Base-by-base conservation (phyloP, 2,888 invertebrate genomes). In the Baronia brevicornis region DNA sequence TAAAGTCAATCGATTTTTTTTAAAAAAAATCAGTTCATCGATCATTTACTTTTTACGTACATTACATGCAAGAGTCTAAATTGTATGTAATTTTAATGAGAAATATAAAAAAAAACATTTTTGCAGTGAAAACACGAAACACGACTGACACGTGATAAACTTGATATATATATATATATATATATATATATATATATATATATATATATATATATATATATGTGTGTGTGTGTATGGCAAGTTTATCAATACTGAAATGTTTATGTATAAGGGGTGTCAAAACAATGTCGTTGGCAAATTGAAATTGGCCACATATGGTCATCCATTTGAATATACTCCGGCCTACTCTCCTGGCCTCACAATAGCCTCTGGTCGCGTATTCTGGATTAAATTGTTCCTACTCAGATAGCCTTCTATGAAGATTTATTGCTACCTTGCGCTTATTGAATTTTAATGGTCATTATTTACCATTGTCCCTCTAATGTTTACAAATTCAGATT, bases 191-290 rank as follows among this genome's bases (percentile, higher is more conserved):
- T n/a, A n/a, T n/a, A n/a, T n/a, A n/a, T n/a, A n/a, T n/a, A n/a
- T n/a, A n/a, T n/a, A n/a, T n/a, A n/a, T n/a, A n/a, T n/a, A n/a
- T n/a, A n/a, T n/a, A n/a, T n/a, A n/a, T n/a, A n/a, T n/a, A n/a
- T n/a, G n/a, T n/a, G n/a, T n/a, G n/a, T n/a, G n/a, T n/a, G n/a
- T n/a, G n/a, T n/a, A n/a, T n/a, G 15, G 22, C 14, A 30, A 19
- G 22, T 14, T 68, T 68, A 63, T 61, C 51, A 52, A 49, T 48
- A 41, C 36, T 29, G 25, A 51, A 69, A 72, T 74, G 72, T 78
- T 70, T 79, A 78, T 80, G 72, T 77, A 79, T 77, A 71, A 70
- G 65, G 78, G n/a, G n/a, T 72, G 79, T 79, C 80, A 80, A 78
- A 78, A 75, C 60, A 65, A 59, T 66, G 62, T 74, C n/a, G n/a